Evolutionary conservation across 2,888 invertebrate species (phyloP).

Genomic region (Drosophila hamatofila): DNA sequence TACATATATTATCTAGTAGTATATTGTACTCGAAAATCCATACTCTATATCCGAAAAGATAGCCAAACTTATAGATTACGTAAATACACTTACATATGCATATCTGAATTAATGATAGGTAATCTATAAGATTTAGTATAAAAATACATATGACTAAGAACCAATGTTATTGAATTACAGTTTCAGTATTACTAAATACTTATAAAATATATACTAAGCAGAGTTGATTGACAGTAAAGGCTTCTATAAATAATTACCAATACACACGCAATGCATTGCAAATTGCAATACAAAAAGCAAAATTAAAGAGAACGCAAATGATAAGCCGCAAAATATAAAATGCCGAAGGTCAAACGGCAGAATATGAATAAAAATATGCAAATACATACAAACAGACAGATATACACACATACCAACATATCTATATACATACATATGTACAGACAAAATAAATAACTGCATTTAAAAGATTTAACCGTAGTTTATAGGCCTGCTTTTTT

Average conservation of each 20-base stretch:
- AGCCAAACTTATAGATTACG: no score
- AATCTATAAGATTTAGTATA: no score
- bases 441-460: constrained; percentile 53
- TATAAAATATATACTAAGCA: neutral
- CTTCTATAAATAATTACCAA: neutral
- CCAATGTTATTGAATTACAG: neutral
- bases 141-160: no score
- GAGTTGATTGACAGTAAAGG: neutral
- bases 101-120: no score
- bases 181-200: neutral
- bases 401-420: neutral
- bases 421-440: neutral
- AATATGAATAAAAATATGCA: constrained; percentile 13
- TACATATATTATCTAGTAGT: no score
- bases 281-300: neutral
- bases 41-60: no score
- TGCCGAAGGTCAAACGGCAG: constrained; percentile 19
- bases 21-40: no score
- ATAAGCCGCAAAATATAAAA: constrained; percentile 17
- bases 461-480: constrained; percentile 62
- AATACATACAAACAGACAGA: neutral
- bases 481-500: constrained; percentile 41
- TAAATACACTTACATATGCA: no score
- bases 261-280: neutral
- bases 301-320: neutral